Percentiles rank a stretch among this genome's conserved stretches.
These are phyloP conservation scores for Marmota monax DNA, from an alignment of 2,113 vertebrate species.

Conservation along the genomic window DNA sequence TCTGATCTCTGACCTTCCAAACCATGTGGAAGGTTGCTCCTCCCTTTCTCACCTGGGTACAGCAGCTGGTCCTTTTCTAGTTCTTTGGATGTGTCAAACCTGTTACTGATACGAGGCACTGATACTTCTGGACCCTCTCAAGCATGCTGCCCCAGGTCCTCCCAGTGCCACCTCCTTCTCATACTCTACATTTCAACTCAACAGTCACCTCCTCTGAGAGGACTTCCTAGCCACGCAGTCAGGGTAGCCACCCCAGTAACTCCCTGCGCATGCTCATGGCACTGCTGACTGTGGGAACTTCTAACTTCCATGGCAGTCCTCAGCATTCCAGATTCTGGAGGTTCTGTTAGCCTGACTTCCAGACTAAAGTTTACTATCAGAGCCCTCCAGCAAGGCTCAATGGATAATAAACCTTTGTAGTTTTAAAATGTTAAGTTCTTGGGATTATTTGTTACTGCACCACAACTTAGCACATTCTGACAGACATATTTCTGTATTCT, in stretches of 20 bases:
- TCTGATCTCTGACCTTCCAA: neutral
- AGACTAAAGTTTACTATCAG: neutral
- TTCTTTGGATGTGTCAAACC: neutral
- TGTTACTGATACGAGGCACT: neutral
- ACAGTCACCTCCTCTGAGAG: neutral
- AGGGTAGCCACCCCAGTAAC: neutral
- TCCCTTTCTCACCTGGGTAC: neutral
- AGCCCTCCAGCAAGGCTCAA: neutral
- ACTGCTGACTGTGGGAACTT: too few species aligned
- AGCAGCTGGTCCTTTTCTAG: neutral
- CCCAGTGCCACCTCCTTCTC: neutral
- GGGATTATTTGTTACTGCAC: neutral
- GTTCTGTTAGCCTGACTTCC: neutral
- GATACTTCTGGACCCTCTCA: neutral
- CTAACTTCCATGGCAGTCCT: too few species aligned
- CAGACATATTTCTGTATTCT: neutral
- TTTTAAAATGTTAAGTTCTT: neutral
- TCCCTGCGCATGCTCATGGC: neutral
- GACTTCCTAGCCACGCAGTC: too few species aligned
- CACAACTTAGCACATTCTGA: neutral
- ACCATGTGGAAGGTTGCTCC: too few species aligned
- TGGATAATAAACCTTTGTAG: neutral
- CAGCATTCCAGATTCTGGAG: neutral
- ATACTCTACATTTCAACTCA: neutral
- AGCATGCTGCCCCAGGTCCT: neutral